Evolutionary conservation across 2,797 vertebrate species (phyloP), one percentile per base, ranked within the genome.

Genomic region (Centroberyx gerrardi): DNA sequence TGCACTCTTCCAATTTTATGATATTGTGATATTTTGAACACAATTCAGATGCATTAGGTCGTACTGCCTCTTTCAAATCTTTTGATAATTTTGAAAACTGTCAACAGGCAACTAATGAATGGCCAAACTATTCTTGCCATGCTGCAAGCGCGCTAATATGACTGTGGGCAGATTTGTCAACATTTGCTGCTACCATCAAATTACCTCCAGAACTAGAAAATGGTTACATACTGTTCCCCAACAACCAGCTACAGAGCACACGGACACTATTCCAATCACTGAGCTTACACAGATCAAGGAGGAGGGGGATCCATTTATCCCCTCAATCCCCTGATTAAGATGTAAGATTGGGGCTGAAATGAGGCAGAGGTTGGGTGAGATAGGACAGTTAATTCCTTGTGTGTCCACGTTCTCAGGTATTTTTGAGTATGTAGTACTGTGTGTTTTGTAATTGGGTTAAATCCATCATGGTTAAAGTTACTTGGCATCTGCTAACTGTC

Each of bases 391-490:
- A 52, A 66, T 66, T 74, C 62, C 52, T 44, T 18, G 49, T 31
- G 33, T 29, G 68, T 44, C 22, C 31, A 17, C 33, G 29, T 61
- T 49, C 46, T 29, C 7, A 28, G 42, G 27, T 15, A 40, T 33
- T 22, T 13, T 27, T 55, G 17, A 56, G 10, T 58, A 31, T 61
- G 42, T 63, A 42, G 4, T 13, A 31, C 8, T 8, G 15, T 64
- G 6, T 27, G 15, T 68, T 71, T 72, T 42, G 5, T 68, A 73
- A 79, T 76, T 67, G 15, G 12, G 29, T 61, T 46, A 48, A 70
- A 78, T 74, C 58, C 52, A 68, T 78, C 54, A 66, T 83, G 58
- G 27, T 73, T 60, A 15, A 42, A 52, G 46, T 28, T 62, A 56
- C 31, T 66, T 71, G 48, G 29, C 58, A 56, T 62, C 53, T 69